These are phyloP conservation scores for Lepidurus packardi DNA, from an alignment of 1,140 invertebrate species.

Conservation along the genomic window DNA sequence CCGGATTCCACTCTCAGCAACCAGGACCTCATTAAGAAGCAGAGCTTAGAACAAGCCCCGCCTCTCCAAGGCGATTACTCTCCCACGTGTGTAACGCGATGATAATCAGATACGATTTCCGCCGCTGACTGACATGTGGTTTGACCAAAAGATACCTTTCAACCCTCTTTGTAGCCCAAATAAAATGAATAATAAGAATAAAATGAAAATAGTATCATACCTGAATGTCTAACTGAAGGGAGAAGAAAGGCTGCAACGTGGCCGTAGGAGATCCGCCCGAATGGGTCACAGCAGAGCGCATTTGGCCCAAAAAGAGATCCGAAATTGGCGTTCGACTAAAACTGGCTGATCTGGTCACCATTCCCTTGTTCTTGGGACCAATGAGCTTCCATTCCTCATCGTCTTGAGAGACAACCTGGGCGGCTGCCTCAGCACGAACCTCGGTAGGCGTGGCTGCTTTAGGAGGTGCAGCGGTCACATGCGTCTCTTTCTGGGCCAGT, in stretches of 20 bases:
- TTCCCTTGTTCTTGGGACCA: conserved; percentile 78
- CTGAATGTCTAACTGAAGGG: conserved; percentile 87
- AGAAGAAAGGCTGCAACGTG: conserved; percentile 85
- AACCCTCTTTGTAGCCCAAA: no score
- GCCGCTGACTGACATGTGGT: conserved; percentile 27
- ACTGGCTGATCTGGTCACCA: conserved; percentile 71
- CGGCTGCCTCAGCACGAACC: conserved; percentile 45
- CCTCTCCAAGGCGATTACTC: conserved; percentile 19
- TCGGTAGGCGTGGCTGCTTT: neutral
- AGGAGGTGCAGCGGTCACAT: no score
- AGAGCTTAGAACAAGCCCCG: conserved; percentile 13
- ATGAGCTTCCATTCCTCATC: conserved; percentile 60
- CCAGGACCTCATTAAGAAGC: conserved; percentile 18
- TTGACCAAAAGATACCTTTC: neutral
- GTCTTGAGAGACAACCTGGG: conserved; percentile 48
- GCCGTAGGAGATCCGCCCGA: conserved; percentile 64
- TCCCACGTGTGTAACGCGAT: conserved; percentile 31
- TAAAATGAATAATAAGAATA: no score
- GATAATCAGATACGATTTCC: conserved; percentile 1
- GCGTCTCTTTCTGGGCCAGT: neutral
- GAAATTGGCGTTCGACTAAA: conserved; percentile 80
- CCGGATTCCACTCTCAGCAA: conserved; percentile 26
- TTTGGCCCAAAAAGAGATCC: conserved; percentile 84
- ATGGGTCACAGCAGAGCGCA: conserved; percentile 73
- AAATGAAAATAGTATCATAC: conserved; percentile 49